Evolutionary conservation across 2,113 vertebrate species (phyloP).

Genomic region (Taurulus bubalis): DNA sequence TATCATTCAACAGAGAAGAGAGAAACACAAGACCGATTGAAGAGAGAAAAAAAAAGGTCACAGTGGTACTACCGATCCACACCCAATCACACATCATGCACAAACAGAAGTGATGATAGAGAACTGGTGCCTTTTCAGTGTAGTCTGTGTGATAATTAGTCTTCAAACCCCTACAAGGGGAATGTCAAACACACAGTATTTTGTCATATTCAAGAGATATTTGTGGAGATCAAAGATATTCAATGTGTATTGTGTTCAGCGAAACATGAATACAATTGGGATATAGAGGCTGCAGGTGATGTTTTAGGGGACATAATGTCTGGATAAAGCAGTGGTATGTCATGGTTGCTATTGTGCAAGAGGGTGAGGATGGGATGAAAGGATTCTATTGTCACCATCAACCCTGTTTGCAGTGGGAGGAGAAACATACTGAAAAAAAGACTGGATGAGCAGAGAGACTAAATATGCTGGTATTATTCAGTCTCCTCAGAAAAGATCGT

Average conservation of each 20-base stretch:
- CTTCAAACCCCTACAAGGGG: neutral
- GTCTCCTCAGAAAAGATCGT: neutral
- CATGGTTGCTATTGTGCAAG: neutral
- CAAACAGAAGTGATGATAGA: constrained; percentile 42
- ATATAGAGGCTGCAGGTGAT: neutral
- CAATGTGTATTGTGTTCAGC: neutral
- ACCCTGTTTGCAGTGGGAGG: constrained; percentile 12
- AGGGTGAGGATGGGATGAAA: constrained; percentile 28
- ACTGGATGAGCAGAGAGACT: neutral
- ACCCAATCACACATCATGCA: constrained; percentile 6
- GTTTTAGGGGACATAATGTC: constrained; percentile 17
- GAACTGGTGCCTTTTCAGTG: constrained; percentile 12
- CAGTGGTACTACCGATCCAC: neutral
- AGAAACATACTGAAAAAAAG: neutral
- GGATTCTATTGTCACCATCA: constrained; percentile 29
- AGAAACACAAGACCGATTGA: constrained; percentile 36
- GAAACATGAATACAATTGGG: neutral
- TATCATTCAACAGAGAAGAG: constrained; percentile 31
- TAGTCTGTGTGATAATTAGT: constrained; percentile 22
- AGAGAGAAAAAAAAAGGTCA: constrained; percentile 22
- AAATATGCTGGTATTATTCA: neutral
- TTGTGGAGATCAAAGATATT: neutral
- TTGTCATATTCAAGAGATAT: constrained; percentile 22
- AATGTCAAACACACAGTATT: constrained; percentile 1
- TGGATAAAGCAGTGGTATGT: constrained; percentile 13